Percentiles rank a stretch among this genome's conserved stretches.
Evolutionary conservation across 2,797 vertebrate genomes (phyloP).

Genomic region (Pipistrellus pipistrellus): DNA sequence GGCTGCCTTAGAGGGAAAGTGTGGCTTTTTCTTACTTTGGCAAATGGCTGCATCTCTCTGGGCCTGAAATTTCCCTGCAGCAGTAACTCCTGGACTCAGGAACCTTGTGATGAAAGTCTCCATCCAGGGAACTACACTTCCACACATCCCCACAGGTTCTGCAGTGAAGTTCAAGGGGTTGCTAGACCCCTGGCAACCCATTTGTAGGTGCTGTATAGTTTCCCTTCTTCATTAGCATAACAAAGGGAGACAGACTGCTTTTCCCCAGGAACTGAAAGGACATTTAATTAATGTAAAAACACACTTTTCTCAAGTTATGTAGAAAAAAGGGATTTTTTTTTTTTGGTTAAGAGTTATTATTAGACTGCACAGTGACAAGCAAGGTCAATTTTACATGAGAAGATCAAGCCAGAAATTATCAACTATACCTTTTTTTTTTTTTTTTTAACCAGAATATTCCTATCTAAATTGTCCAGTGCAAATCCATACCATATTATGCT

Average conservation of each 20-base stretch:
- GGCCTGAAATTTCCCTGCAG: slow-evolving; percentile 42
- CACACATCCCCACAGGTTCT: not conserved
- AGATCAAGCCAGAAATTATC: not conserved
- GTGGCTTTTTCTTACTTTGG: slow-evolving; percentile 41
- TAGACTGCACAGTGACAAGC: not conserved
- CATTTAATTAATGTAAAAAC: slow-evolving; percentile 19
- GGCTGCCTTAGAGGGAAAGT: slow-evolving; percentile 43
- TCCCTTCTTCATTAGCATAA: slow-evolving; percentile 44
- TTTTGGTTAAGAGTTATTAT: not conserved
- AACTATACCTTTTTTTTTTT: not conserved
- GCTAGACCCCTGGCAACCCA: not conserved
- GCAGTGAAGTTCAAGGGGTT: not conserved
- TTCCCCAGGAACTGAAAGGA: slow-evolving; percentile 40
- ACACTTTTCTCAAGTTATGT: not conserved
- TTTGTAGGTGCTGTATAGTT: slow-evolving; percentile 2
- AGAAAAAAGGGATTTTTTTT: slow-evolving; percentile 1
- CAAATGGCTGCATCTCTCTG: slow-evolving; percentile 38
- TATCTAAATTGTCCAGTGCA: not conserved
- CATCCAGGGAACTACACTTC: slow-evolving; percentile 30
- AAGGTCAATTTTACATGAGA: slow-evolving; percentile 10
- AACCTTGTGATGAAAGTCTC: slow-evolving; percentile 53
- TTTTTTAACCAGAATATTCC: not conserved
- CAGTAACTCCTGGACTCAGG: not conserved
- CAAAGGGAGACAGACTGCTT: slow-evolving; percentile 39
- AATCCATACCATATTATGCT: not conserved